These are phyloP conservation scores for Oligia strigilis DNA, from an alignment of 2,888 invertebrate species.

Conservation along the genomic window DNA sequence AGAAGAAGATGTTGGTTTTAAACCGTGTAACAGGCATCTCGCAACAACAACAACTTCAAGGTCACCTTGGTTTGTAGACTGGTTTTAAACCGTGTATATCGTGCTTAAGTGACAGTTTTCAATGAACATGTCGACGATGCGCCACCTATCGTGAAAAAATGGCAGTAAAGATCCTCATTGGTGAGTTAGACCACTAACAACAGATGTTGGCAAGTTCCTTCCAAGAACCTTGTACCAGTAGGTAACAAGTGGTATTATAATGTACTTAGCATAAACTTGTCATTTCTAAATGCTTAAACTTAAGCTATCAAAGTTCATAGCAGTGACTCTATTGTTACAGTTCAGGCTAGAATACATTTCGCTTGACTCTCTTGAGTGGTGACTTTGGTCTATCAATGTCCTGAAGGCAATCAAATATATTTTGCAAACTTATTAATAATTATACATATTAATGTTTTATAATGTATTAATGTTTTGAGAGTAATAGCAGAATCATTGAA, in stretches of 20 bases:
- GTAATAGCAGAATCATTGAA: neutral
- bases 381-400: neutral
- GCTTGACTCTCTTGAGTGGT: neutral
- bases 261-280: conserved; percentile 26
- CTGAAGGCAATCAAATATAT: neutral
- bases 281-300: neutral
- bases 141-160: too few species aligned
- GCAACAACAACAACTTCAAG: too few species aligned
- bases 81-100: too few species aligned
- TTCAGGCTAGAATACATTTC: too few species aligned
- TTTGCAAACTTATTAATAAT: neutral
- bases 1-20: too few species aligned
- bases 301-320: neutral
- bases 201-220: neutral
- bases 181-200: neutral
- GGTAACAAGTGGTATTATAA: conserved; percentile 4
- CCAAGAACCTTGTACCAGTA: neutral
- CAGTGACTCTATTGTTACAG: neutral
- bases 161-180: too few species aligned
- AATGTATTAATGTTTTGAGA: neutral
- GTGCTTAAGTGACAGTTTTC: too few species aligned
- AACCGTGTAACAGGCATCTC: too few species aligned
- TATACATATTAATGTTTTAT: neutral
- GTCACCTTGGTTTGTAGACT: too few species aligned
- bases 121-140: too few species aligned